Evolutionary conservation across 2,797 vertebrate species (phyloP), one percentile per base, ranked within the genome.

Genomic region (Prunella strophiata): DNA sequence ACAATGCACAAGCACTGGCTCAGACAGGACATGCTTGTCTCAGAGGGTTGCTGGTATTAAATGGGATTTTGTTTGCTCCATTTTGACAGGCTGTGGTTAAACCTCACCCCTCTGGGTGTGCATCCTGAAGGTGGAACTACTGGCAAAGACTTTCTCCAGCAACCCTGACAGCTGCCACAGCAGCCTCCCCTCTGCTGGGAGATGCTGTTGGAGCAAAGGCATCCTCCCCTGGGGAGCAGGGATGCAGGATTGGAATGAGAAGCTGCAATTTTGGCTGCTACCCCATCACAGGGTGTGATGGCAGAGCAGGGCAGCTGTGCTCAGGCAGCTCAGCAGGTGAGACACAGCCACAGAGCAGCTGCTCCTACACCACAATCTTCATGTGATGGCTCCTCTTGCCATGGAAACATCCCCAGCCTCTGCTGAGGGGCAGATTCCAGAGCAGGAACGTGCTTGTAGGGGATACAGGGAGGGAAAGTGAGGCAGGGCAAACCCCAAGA

Each of bases 211-310:
- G 76, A 86, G 63, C 11, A 42, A 26, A 65, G 76, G 26, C 36
- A 48, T 26, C 63, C 67, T 26, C 63, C 67, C 66, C 71, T 4
- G 7, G 62, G 66, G 75, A 91, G 29, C 7, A 6, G 17, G 47
- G 81, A 34, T 22, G 50, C 16, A n/a, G 63, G 62, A 47, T 0
- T 3, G 2, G 57, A 58, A 73, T 0, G 5, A 63, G 54, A 65
- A 87, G 59, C 59, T 70, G 67, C 12, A 25, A 30, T 65, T 89
- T 29, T 52, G 74, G 89, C 70, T 81, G 81, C 58, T 29, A 6
- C 7, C 23, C 62, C 78, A 34, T 18, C 73, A 27, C 13, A 1
- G 0, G 0, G 45, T 1, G 16, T 6, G 80, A 67, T 0, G 1
- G 54, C 79, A 88, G 75, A 54, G 88, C 45, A 70, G 38, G 50